Base-by-base conservation (phyloP, 2,888 invertebrate genomes). In the Trichacis sp. region DNA sequence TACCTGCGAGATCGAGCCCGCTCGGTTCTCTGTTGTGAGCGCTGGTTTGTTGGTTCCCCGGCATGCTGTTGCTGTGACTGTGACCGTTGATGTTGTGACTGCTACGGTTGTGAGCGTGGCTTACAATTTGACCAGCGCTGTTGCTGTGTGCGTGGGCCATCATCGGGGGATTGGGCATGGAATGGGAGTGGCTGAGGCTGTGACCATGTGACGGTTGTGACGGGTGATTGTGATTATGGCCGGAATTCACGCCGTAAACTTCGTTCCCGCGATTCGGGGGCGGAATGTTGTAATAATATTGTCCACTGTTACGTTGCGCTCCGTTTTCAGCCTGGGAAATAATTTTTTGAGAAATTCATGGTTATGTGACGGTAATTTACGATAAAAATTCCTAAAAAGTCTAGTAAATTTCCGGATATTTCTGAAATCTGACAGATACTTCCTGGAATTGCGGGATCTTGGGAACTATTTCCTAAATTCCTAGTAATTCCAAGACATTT, bases 1-100 rank as follows among this genome's bases (percentile, higher is more conserved):
- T 93, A 48, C 95, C 95, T 52, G 94, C 94, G 80, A 96, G 86
- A 76, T 90, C 90, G 9, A 90, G 82, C 66, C 81, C 87, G 73
- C 84, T 88, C 55, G 84, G 85, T 77, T 87, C 87, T 62, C 86
- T 78, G 55, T 80, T 85, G 72, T 81, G 84, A 63, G 71, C 73
- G 4, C 75, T 70, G 14, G 15, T 12, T 12, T 12, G 15, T 5
- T 40, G 40, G 71, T 73, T 81, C 18, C 56, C 67, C 2, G 72
- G 68, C 2, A 79, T 70, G 36, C 69, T 77, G 49, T 76, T 77
- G 49, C 65, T 70, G 60, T 76, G 71, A 52, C 71, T 73, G 48
- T 80, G 79, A 62, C 76, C 77, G 59, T 81, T 81, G 12, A 82
- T 80, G 64, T 72, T 77, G 33, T 68, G 64, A 19, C 73, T 82